Evolutionary conservation across 2,797 vertebrate species (phyloP), one percentile per base, ranked within the genome.

Genomic region (Cephalopachus bancanus): DNA sequence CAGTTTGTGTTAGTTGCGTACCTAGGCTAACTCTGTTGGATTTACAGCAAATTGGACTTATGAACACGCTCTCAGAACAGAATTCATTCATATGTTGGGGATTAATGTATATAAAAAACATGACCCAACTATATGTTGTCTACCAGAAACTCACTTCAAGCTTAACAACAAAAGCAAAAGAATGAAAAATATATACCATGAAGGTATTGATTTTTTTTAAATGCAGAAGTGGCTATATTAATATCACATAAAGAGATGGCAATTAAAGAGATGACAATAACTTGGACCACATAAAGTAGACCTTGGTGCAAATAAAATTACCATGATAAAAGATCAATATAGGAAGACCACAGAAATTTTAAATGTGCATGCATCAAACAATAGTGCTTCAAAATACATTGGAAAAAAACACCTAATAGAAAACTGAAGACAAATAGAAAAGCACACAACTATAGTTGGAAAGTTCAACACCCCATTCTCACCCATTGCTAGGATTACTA

Each of bases 61-160:
- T 44, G 44, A 44, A 44, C 44, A 44, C 44, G 44, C 44, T 44
- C 44, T 44, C 44, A 44, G 44, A 44, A 44, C 44, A 44, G 44
- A 44, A 44, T 44, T 44, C 44, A 7, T 44, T 44, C 44, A 44
- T 44, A 44, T 44, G 44, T 44, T 44, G 44, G 44, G 44, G 44
- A 44, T 44, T 44, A 44, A 44, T 44, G 10, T 22, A 69, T 10
- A 69, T 44, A 37, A 44, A 89, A 65, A 65, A 17, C 22, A 19
- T 30, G 15, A 79, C 49, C 74, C n/a, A 80, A 79, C 26, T 79
- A 17, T 75, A 80, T n/a, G 7, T 60, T 51, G 3, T 92, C 78
- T 76, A 60, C n/a, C 89, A 84, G 53, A 83, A 84, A 91, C 37
- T 67, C 60, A 76, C 30, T 64, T 93, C n/a, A 83, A 89, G 87